A percentile compares a stretch with the other conserved stretches of the same genome.
These are phyloP conservation scores for Eublepharis macularius DNA, from an alignment of 2,113 vertebrate genomes.

Conservation along the genomic window DNA sequence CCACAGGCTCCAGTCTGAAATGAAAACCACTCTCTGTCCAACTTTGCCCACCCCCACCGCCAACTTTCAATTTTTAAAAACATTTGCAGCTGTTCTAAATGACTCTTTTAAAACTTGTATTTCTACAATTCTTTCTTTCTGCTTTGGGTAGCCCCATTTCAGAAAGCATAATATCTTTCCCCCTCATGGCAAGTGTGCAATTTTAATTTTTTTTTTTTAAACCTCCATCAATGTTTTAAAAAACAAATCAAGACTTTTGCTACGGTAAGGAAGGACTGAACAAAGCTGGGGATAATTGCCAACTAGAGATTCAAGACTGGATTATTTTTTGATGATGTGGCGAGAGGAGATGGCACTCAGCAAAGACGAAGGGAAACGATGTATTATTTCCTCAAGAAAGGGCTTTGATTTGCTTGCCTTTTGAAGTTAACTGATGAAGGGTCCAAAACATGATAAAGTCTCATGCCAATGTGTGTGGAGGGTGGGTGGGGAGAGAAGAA, in stretches of 20 bases:
- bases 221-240: not conserved
- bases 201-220: not conserved
- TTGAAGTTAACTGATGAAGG: slow-evolving; percentile 48
- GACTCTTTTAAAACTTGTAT: not conserved
- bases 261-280: slow-evolving; percentile 36
- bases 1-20: not conserved
- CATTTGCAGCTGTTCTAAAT: not conserved
- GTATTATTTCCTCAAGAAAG: slow-evolving; percentile 72
- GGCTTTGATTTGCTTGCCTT: slow-evolving; percentile 70
- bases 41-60: no score
- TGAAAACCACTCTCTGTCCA: not conserved
- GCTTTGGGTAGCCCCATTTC: not conserved
- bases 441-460: slow-evolving; percentile 30
- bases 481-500: slow-evolving; percentile 8
- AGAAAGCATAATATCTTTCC: slow-evolving; percentile 17
- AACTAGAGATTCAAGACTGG: slow-evolving; percentile 67
- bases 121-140: not conserved
- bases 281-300: slow-evolving; percentile 55
- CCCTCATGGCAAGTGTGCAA: slow-evolving; percentile 27
- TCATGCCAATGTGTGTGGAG: not conserved
- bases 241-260: slow-evolving; percentile 33
- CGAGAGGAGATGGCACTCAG: slow-evolving; percentile 38
- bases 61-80: no score
- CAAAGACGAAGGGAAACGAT: slow-evolving; percentile 66
- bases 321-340: slow-evolving; percentile 59